Percentiles rank a stretch among this genome's conserved stretches.
phyloP scores from a whole-genome alignment of 1,140 invertebrate species.

The Drosophila pseudoananassae region DNA sequence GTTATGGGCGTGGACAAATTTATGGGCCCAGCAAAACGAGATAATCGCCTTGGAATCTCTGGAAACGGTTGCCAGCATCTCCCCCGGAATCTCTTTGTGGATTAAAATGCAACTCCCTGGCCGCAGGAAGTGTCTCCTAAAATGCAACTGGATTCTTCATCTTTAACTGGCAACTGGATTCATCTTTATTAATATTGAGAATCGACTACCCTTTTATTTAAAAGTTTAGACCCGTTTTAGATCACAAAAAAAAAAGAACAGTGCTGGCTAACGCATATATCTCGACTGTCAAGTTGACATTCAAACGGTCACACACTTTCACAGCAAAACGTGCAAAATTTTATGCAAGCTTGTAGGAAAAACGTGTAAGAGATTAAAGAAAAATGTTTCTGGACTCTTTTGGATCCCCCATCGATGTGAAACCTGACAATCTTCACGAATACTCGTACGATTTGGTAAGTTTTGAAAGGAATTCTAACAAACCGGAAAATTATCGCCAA shows the following conservation, averaged over 20 bases:
- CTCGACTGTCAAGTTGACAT: background rate
- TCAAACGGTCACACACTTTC: background rate
- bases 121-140: background rate
- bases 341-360: background rate
- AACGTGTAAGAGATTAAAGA: background rate
- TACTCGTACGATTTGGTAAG: conserved; percentile 57
- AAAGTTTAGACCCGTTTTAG: too few species aligned
- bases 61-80: conserved; percentile 2
- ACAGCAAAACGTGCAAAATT: conserved; percentile 9
- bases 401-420: conserved; percentile 58
- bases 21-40: conserved; percentile 48
- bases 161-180: too few species aligned
- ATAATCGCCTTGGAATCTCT: conserved; percentile 29
- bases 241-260: background rate
- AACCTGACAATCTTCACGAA: conserved; percentile 34
- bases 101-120: conserved; percentile 18
- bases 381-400: conserved; percentile 54
- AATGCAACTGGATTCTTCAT: background rate
- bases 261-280: background rate
- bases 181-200: too few species aligned
- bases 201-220: too few species aligned
- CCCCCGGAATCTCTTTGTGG: background rate
- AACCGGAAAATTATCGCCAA: background rate
- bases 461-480: too few species aligned
- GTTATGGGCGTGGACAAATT: conserved; percentile 63